phyloP scores from a whole-genome alignment of 2,113 vertebrate species.

The Oncorhynchus masou region DNA sequence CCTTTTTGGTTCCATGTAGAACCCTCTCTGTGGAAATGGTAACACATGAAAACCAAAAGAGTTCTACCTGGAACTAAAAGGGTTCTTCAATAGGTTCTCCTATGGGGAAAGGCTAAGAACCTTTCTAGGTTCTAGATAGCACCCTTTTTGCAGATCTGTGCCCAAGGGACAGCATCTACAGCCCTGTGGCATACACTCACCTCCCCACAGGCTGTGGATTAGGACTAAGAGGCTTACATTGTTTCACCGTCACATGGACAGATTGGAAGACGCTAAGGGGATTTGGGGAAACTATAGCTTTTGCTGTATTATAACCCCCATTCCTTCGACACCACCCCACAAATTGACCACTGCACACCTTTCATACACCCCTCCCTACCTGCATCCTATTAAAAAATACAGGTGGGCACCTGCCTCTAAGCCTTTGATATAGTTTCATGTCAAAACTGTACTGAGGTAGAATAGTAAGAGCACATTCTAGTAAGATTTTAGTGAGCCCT shows the following conservation, averaged over 20 bases:
- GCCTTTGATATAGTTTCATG: not conserved
- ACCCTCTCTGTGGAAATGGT: too few species aligned
- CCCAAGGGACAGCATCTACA: too few species aligned
- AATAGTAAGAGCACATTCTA: not conserved
- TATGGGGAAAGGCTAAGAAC: too few species aligned
- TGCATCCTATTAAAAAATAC: not conserved
- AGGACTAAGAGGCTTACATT: slow-evolving; percentile 73
- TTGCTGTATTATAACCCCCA: not conserved
- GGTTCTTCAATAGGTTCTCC: too few species aligned
- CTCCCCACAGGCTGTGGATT: slow-evolving; percentile 49
- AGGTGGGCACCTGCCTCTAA: not conserved
- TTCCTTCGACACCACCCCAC: too few species aligned
- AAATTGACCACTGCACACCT: not conserved
- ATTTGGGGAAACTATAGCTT: slow-evolving; percentile 26
- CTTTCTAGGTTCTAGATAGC: too few species aligned
- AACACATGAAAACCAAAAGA: too few species aligned
- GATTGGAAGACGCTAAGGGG: slow-evolving; percentile 31
- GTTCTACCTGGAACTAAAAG: too few species aligned
- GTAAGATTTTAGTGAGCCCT: too few species aligned
- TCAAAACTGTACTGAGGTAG: not conserved
- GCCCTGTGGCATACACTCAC: slow-evolving; percentile 17
- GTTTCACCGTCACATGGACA: slow-evolving; percentile 68
- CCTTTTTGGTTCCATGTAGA: too few species aligned
- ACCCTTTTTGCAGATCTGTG: too few species aligned
- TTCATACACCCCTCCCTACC: not conserved